Percentiles rank a stretch among this genome's conserved stretches.
Conservation (phyloP, 2,888 invertebrate genomes). For the Pseudoips prasinana region DNA sequence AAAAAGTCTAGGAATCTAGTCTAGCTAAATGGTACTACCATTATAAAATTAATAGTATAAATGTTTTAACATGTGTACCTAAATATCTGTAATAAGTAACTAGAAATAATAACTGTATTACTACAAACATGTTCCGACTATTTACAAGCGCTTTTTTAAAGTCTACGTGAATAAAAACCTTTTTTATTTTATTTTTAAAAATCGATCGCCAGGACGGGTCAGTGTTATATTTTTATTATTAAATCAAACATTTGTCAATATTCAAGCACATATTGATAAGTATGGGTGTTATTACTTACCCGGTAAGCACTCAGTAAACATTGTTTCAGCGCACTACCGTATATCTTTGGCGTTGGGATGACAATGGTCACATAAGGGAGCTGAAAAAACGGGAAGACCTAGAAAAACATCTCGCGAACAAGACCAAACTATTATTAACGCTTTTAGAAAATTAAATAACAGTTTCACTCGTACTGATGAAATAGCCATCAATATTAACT, state of each 20-base stretch:
- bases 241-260: background rate
- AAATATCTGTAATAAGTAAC: too few relatives aligned
- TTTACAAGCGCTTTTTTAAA: too few relatives aligned
- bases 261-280: slow-evolving; percentile 1
- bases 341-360: too few relatives aligned
- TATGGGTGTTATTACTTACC: slow-evolving; percentile 2
- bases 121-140: too few relatives aligned
- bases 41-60: too few relatives aligned
- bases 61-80: too few relatives aligned
- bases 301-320: background rate
- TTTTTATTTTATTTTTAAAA: too few relatives aligned
- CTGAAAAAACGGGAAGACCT: slow-evolving; percentile 2
- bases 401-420: slow-evolving; percentile 8
- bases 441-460: slow-evolving; percentile 8
- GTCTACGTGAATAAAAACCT: too few relatives aligned
- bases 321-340: slow-evolving; percentile 1
- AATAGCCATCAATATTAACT: slow-evolving; percentile 4
- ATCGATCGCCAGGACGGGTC: too few relatives aligned
- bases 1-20: background rate
- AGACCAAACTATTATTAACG: slow-evolving; percentile 3
- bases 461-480: slow-evolving; percentile 5
- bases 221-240: background rate
- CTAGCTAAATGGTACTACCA: too few relatives aligned
- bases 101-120: too few relatives aligned
- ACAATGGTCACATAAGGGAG: background rate